phyloP scores from a whole-genome alignment of 2,888 invertebrate genomes.

The Ceriagrion tenellum region DNA sequence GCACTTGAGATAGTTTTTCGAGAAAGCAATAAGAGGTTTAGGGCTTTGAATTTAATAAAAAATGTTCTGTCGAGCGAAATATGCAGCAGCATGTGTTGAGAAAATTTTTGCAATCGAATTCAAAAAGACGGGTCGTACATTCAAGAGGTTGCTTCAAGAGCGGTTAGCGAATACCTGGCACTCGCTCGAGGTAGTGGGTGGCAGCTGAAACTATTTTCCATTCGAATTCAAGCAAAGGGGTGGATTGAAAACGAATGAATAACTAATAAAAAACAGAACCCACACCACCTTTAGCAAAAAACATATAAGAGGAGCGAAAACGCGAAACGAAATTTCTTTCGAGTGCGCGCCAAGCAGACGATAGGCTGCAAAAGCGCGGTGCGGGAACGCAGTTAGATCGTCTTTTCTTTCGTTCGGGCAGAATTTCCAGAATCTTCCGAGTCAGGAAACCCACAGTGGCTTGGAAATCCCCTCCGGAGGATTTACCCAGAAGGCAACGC shows the following conservation, averaged over 20 bases:
- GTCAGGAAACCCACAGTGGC: conserved; percentile 7
- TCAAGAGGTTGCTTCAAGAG: not conserved
- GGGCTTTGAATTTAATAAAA: not conserved
- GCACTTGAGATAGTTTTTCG: not conserved
- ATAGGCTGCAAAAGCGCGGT: not conserved
- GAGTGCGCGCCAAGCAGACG: not conserved
- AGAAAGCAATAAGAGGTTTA: not conserved
- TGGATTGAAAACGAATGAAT: not conserved
- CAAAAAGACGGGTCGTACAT: not conserved
- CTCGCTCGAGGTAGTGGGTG: not conserved
- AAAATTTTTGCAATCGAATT: conserved; percentile 1
- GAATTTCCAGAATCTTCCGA: not conserved
- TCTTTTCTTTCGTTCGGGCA: not conserved
- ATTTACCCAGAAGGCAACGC: conserved; percentile 21
- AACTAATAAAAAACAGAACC: not conserved
- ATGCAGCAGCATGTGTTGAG: not conserved
- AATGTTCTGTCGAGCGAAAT: not conserved
- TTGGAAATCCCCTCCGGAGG: not conserved
- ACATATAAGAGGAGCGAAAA: not conserved
- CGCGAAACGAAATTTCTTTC: not conserved
- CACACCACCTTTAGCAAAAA: not conserved
- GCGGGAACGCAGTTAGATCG: conserved; percentile 18
- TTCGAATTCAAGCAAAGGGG: not conserved
- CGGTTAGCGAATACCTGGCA: not conserved
- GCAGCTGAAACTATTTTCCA: conserved; percentile 22